A percentile compares a stretch with the other conserved stretches of the same genome.
Conservation (phyloP, 2,888 invertebrate genomes). For the Agrotis ipsilon region DNA sequence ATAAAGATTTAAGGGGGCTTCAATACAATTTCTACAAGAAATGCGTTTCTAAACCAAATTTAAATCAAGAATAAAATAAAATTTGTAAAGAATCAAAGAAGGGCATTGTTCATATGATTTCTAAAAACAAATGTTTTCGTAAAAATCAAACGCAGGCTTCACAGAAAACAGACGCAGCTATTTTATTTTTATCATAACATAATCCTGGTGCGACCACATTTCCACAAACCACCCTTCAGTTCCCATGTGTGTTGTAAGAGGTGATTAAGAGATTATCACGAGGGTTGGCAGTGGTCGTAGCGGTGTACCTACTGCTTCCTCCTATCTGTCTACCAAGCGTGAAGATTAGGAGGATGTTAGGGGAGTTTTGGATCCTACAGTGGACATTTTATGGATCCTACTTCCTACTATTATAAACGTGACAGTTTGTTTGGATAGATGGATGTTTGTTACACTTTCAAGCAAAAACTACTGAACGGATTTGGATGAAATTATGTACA, state of each 20-base stretch:
- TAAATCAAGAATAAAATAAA: not conserved
- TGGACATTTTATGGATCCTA: constrained; percentile 24
- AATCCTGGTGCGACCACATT: constrained; percentile 16
- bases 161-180: not conserved
- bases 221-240: constrained; percentile 30
- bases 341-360: constrained; percentile 41
- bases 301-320: constrained; percentile 17
- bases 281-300: constrained; percentile 37
- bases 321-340: constrained; percentile 28
- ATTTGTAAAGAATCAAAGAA: not conserved
- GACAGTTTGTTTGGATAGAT: no score
- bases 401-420: no score
- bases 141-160: not conserved
- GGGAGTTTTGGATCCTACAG: constrained; percentile 11
- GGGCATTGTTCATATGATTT: not conserved
- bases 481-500: no score
- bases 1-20: no score
- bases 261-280: constrained; percentile 55
- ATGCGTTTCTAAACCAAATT: no score
- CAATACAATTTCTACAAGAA: no score
- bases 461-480: no score
- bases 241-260: constrained; percentile 50
- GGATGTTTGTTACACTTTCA: no score
- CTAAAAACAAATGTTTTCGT: not conserved
- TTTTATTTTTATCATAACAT: constrained; percentile 6